Evolutionary conservation across 2,888 invertebrate species (phyloP).

Genomic region (Noctua janthe): DNA sequence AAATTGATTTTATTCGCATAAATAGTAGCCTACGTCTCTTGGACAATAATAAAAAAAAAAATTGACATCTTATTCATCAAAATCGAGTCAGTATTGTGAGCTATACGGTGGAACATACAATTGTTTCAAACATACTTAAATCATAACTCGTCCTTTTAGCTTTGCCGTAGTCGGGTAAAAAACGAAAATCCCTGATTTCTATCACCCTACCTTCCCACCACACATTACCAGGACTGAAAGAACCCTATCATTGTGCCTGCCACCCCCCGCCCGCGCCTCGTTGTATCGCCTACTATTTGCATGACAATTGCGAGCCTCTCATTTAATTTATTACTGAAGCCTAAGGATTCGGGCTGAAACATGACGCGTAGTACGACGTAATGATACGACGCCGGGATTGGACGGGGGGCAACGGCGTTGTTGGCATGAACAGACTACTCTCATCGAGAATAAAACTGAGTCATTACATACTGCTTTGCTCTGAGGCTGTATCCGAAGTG

Average conservation of each 20-base stretch:
- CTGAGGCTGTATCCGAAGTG: background rate
- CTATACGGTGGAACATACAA: background rate
- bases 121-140: background rate
- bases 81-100: background rate
- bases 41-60: background rate
- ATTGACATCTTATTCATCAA: background rate
- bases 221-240: slow-evolving; percentile 12
- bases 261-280: accelerated
- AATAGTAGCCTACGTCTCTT: background rate
- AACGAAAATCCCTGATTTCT: background rate
- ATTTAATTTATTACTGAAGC: slow-evolving; percentile 57
- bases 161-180: background rate
- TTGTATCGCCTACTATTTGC: slow-evolving; percentile 53
- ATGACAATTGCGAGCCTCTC: slow-evolving; percentile 56
- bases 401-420: background rate
- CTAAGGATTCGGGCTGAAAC: slow-evolving; percentile 28
- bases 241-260: background rate
- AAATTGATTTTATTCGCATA: too few relatives aligned
- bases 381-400: background rate
- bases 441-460: background rate
- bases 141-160: background rate
- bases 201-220: background rate
- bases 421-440: background rate
- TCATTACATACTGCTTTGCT: background rate
- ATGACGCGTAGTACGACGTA: slow-evolving; percentile 16